These are phyloP conservation scores for Antrozous pallidus DNA, from an alignment of 2,797 vertebrate species.

Conservation along the genomic window DNA sequence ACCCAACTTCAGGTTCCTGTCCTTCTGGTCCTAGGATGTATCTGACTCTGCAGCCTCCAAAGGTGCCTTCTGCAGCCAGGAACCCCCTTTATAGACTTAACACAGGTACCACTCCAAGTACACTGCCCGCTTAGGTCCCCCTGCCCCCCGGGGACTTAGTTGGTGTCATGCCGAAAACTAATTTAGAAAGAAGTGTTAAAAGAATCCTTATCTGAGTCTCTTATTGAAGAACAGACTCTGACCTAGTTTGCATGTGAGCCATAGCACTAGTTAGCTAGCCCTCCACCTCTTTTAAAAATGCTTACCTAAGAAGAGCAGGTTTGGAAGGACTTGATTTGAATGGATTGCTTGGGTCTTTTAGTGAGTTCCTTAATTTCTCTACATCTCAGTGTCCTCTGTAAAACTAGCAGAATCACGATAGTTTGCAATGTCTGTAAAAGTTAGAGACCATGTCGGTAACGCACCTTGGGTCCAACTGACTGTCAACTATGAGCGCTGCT, in stretches of 20 bases:
- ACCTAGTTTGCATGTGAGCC: slow-evolving; percentile 58
- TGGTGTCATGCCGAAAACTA: background rate
- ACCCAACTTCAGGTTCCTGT: background rate
- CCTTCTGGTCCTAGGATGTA: background rate
- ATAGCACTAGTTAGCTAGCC: slow-evolving; percentile 63
- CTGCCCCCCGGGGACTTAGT: background rate
- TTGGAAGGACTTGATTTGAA: background rate
- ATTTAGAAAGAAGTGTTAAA: background rate
- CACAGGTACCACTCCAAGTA: background rate
- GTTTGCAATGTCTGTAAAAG: background rate
- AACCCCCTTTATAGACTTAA: background rate
- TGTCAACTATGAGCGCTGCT: background rate
- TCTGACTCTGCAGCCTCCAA: background rate
- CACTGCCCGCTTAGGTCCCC: background rate
- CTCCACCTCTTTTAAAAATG: slow-evolving; percentile 67
- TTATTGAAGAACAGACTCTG: background rate
- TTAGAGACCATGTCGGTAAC: background rate
- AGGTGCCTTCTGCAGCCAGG: background rate
- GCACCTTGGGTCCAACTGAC: background rate
- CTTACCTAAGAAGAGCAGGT: background rate
- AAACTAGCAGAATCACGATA: background rate
- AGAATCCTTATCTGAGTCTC: background rate
- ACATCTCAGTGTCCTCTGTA: background rate
- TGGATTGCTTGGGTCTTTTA: background rate
- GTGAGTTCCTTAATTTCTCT: background rate